Evolutionary conservation across 2,113 vertebrate species (phyloP).

Genomic region (Takifugu bimaculatus): DNA sequence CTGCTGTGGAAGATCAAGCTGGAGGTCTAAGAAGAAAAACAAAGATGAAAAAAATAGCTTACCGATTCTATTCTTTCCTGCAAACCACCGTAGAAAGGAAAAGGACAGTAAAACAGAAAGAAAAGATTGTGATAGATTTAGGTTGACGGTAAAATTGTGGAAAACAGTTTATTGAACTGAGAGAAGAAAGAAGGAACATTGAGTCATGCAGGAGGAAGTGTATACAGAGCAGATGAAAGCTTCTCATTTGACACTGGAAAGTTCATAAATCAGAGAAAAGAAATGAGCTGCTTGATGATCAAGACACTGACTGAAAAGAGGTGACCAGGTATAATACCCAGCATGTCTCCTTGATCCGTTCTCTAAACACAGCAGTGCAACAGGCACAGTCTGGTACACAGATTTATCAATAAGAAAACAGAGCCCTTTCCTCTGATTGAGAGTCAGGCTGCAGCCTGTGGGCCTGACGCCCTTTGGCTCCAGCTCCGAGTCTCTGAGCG

Average conservation of each 20-base stretch:
- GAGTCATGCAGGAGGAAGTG: background rate
- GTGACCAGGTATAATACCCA: background rate
- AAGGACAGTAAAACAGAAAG: slow-evolving; percentile 44
- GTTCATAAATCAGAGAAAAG: slow-evolving; percentile 19
- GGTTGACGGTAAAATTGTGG: background rate
- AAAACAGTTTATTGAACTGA: too few species aligned
- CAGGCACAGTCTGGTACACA: slow-evolving; percentile 8
- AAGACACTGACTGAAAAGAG: background rate
- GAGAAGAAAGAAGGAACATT: slow-evolving; percentile 6
- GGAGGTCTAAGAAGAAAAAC: slow-evolving; percentile 26
- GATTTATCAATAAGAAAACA: slow-evolving; percentile 51
- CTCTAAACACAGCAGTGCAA: slow-evolving; percentile 25
- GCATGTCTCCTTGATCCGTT: slow-evolving; percentile 8
- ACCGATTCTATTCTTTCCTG: slow-evolving; percentile 84
- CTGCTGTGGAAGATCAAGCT: slow-evolving; percentile 47
- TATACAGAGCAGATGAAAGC: slow-evolving; percentile 26
- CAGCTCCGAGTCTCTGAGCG: slow-evolving; percentile 38
- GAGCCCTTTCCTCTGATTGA: slow-evolving; percentile 36
- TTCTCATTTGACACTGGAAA: slow-evolving; percentile 12
- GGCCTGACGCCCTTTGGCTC: slow-evolving; percentile 30
- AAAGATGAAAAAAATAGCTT: slow-evolving; percentile 58
- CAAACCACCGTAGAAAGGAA: slow-evolving; percentile 70
- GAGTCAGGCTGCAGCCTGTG: slow-evolving; percentile 47
- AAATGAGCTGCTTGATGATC: slow-evolving; percentile 7
- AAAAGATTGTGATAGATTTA: slow-evolving; percentile 5